These are phyloP conservation scores for Myripristis murdjan DNA, from an alignment of 2,797 vertebrate genomes.

Conservation along the genomic window DNA sequence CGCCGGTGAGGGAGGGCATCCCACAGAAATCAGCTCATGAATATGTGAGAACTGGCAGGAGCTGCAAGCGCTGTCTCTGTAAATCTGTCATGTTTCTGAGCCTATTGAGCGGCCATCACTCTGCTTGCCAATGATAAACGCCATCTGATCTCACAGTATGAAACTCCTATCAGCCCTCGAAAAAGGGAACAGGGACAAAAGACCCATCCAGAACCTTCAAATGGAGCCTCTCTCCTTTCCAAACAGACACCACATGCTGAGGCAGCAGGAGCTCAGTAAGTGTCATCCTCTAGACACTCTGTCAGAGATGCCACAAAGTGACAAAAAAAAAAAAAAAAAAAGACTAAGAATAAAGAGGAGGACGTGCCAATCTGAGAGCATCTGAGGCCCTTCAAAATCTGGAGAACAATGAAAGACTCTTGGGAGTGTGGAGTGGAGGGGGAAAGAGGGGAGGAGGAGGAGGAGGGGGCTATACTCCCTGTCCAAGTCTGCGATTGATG, in stretches of 20 bases:
- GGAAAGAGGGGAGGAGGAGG: too few species aligned
- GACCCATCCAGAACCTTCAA: slow-evolving; percentile 78
- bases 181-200: slow-evolving; percentile 71
- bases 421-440: slow-evolving; percentile 55
- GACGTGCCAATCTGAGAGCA: slow-evolving; percentile 70
- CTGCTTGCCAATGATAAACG: slow-evolving; percentile 73
- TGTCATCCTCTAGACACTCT: slow-evolving; percentile 81
- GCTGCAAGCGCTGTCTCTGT: slow-evolving; percentile 62
- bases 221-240: slow-evolving; percentile 76
- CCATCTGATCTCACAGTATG: slow-evolving; percentile 82
- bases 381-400: slow-evolving; percentile 73
- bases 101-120: slow-evolving; percentile 63
- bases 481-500: slow-evolving; percentile 81
- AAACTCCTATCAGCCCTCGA: slow-evolving; percentile 71
- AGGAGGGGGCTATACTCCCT: slow-evolving; percentile 57
- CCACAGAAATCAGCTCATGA: slow-evolving; percentile 67
- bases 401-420: slow-evolving; percentile 77
- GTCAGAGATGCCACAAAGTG: slow-evolving; percentile 74
- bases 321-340: slow-evolving; percentile 36
- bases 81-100: slow-evolving; percentile 79
- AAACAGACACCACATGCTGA: slow-evolving; percentile 78
- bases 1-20: slow-evolving; percentile 43
- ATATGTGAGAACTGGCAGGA: slow-evolving; percentile 78
- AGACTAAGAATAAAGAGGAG: slow-evolving; percentile 58
- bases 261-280: slow-evolving; percentile 81